Evolutionary conservation across 2,113 vertebrate genomes (phyloP).

Genomic region (Colius striatus): DNA sequence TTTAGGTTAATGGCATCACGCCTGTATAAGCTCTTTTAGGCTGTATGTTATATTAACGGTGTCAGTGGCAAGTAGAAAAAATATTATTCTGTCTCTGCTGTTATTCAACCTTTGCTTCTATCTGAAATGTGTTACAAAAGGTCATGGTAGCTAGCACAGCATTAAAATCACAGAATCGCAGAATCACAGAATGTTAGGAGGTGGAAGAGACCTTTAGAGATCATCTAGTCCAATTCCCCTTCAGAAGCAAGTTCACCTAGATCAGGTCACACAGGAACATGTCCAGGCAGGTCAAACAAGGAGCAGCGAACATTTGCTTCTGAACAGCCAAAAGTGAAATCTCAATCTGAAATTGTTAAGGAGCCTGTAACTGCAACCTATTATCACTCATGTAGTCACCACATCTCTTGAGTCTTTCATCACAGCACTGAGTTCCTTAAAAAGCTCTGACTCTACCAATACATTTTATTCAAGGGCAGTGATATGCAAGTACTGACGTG

Average conservation of each 20-base stretch:
- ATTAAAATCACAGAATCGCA: too few relatives aligned
- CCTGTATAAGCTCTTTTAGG: background rate
- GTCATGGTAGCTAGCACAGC: background rate
- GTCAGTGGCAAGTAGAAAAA: background rate
- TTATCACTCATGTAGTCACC: background rate
- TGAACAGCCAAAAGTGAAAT: background rate
- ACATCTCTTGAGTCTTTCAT: background rate
- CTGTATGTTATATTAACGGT: background rate
- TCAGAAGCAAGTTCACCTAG: too few relatives aligned
- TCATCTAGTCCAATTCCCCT: too few relatives aligned
- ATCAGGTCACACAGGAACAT: too few relatives aligned
- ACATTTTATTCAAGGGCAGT: background rate
- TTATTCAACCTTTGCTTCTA: background rate
- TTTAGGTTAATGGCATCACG: background rate
- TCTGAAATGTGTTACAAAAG: background rate
- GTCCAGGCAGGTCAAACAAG: background rate
- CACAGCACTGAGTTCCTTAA: accelerated
- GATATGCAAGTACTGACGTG: background rate
- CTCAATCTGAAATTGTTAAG: background rate
- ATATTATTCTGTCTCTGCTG: background rate
- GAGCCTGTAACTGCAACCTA: background rate
- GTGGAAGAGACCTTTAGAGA: too few relatives aligned
- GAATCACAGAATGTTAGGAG: too few relatives aligned
- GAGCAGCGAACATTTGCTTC: background rate
- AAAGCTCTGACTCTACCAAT: background rate